Evolutionary conservation across 2,888 invertebrate genomes (phyloP).

Genomic region (Gastrophysa polygoni): DNA sequence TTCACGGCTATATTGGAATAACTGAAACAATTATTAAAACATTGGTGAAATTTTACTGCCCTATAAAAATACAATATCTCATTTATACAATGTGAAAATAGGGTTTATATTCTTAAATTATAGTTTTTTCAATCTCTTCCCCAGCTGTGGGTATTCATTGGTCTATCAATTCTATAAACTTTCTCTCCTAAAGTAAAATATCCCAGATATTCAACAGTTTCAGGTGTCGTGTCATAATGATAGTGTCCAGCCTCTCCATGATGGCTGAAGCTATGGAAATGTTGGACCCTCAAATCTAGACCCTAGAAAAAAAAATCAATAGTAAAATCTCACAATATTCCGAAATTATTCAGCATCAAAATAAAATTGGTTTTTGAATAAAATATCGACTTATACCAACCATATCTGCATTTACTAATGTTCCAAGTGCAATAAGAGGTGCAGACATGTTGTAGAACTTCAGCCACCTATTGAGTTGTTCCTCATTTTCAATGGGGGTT

Average conservation of each 20-base stretch:
- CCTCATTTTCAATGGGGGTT: conserved; percentile 72
- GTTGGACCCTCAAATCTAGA: conserved; percentile 89
- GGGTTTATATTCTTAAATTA: too few species aligned
- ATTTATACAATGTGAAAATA: too few species aligned
- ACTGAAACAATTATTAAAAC: too few species aligned
- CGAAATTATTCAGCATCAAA: neutral
- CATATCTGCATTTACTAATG: conserved; percentile 83
- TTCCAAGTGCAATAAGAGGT: conserved; percentile 86
- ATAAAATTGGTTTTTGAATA: neutral
- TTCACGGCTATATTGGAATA: too few species aligned
- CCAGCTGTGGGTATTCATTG: conserved; percentile 67
- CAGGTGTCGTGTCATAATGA: conserved; percentile 93
- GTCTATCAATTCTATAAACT: conserved; percentile 78
- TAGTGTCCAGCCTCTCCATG: conserved; percentile 94
- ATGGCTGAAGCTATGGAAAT: conserved; percentile 91
- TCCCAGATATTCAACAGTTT: conserved; percentile 84
- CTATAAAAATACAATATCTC: too few species aligned
- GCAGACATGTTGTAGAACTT: conserved; percentile 90
- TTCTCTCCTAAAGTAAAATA: conserved; percentile 82
- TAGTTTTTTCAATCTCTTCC: conserved; percentile 67
- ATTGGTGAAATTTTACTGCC: too few species aligned
- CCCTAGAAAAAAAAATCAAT: conserved; percentile 63
- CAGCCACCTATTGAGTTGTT: conserved; percentile 85
- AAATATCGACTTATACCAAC: conserved; percentile 59
- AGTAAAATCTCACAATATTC: neutral